Conservation (phyloP, 2,113 vertebrate species). For the Tricholaema leucomelas region DNA sequence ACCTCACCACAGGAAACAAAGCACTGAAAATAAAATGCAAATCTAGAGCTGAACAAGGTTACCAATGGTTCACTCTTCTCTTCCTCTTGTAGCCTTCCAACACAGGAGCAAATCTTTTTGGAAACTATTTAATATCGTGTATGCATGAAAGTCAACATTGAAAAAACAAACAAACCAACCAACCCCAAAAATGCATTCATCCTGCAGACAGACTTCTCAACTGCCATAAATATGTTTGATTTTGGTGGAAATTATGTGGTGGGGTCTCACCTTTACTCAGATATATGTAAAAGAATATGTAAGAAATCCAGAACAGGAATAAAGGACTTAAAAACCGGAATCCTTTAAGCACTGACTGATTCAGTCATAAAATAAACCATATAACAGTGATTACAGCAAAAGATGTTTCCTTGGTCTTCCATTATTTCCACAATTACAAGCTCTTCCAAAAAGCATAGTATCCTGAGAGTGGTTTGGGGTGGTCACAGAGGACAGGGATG, state of each 20-base stretch:
- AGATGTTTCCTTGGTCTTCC: not conserved
- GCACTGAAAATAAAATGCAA: not conserved
- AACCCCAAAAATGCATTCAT: not conserved
- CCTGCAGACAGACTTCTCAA: not conserved
- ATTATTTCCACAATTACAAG: not conserved
- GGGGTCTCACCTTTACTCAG: not conserved
- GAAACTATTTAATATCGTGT: not conserved
- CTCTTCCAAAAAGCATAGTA: not conserved
- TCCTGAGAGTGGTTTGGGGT: not conserved
- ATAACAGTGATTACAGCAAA: not conserved
- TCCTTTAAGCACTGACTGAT: not conserved
- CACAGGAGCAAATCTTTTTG: not conserved
- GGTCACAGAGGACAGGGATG: not conserved
- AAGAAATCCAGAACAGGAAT: not conserved
- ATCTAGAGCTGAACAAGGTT: not conserved
- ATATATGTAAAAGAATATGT: not conserved
- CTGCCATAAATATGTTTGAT: not conserved
- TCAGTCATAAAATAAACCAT: not conserved
- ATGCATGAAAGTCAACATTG: not conserved
- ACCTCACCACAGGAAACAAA: constrained; percentile 47
- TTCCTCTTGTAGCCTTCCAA: not conserved
- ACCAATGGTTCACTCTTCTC: not conserved
- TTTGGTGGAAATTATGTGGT: not conserved
- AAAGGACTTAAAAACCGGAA: not conserved
- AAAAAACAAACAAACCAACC: not conserved